phyloP scores from a whole-genome alignment of 2,797 vertebrate genomes.

The Anas georgica region DNA sequence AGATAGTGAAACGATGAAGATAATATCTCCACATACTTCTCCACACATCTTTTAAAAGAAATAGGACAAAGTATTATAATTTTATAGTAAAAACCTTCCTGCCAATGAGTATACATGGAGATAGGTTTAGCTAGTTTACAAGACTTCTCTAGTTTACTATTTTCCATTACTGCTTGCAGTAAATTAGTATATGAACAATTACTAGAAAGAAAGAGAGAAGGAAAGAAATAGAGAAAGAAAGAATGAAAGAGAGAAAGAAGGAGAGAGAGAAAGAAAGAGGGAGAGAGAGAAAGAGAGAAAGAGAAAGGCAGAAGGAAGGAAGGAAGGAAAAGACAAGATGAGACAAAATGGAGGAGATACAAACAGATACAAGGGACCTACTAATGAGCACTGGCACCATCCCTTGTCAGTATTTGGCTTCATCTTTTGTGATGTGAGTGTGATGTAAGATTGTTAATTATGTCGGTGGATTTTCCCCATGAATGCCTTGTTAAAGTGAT shows the following conservation, averaged over 20 bases:
- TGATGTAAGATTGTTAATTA: neutral
- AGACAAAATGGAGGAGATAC: neutral
- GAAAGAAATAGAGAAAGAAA: neutral
- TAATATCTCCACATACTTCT: neutral
- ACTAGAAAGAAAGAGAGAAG: neutral
- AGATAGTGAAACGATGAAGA: neutral
- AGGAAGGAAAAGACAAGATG: too few species aligned
- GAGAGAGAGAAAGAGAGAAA: neutral
- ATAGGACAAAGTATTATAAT: neutral
- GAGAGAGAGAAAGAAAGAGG: neutral
- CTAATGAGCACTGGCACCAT: neutral
- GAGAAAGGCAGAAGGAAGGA: too few species aligned
- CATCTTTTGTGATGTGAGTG: neutral
- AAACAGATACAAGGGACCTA: neutral
- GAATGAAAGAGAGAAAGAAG: neutral
- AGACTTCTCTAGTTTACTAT: neutral
- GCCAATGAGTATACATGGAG: neutral
- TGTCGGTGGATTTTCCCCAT: neutral
- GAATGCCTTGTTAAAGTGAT: neutral
- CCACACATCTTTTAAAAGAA: neutral
- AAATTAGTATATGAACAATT: neutral
- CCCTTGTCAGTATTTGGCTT: neutral
- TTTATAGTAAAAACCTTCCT: neutral
- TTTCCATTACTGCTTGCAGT: neutral
- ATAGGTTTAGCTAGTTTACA: neutral